Base-by-base conservation (phyloP, 1,140 invertebrate genomes). In the Conus betulinus region DNA sequence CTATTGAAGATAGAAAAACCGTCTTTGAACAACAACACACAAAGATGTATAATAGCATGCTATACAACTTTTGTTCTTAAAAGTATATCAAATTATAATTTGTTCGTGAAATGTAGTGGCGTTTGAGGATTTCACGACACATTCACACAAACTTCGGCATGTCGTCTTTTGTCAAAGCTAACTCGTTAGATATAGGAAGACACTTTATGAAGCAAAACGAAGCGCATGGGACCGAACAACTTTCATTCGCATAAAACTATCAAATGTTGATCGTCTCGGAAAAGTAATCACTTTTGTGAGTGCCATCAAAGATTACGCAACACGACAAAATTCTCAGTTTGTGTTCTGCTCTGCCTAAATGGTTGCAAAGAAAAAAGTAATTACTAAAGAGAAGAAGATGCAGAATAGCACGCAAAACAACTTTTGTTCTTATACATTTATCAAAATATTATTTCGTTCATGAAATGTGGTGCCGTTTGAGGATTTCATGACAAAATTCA, bases 11-110 rank as follows among this genome's bases (percentile, higher is more conserved):
- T 71, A 71, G 67, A 71, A 71, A 71, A 20, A 71, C 67, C 11
- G 20, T 71, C 10, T 5, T 5, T 71, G 67, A 71, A 71, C 67
- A 71, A 0, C 0, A 0, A 39, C 39, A 39, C 39, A 39, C 39
- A 71, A 71, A 71, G 67, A 71, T 71, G 60, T 71, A 71, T 71
- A 71, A 71, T 23, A 71, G 67, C 67, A 71, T 71, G 67, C 67
- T 71, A 71, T 5, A 71, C 67, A 71, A 71, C 67, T 71, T 71
- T 71, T 20, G 67, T 71, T 71, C 67, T 71, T 71, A 71, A 5
- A 71, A 71, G 67, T 71, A 71, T 71, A 71, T 71, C 67, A 71
- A 71, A 71, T 71, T 71, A 71, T 71, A 5, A 71, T 71, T 71
- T 20, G 67, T 71, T 71, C 67, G 20, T 71, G 67, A 71, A 71